Evolutionary conservation across 2,113 vertebrate genomes (phyloP).

Genomic region (Bettongia penicillata): DNA sequence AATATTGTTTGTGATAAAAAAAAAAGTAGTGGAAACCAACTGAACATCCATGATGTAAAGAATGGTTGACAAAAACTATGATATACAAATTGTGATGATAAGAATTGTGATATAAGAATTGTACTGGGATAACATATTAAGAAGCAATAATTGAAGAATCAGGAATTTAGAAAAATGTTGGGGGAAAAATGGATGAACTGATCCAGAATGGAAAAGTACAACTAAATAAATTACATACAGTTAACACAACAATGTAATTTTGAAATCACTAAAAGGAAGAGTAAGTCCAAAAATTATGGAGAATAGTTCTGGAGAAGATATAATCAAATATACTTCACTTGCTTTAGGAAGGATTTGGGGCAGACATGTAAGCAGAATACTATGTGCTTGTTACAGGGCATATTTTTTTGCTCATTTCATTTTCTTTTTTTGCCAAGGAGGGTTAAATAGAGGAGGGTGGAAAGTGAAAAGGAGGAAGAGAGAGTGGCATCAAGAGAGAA

Average conservation of each 20-base stretch:
- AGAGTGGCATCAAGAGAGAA: neutral
- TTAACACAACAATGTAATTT: neutral
- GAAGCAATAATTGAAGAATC: neutral
- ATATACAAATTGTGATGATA: too few relatives aligned
- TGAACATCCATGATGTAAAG: neutral
- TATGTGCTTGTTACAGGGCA: neutral
- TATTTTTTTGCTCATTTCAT: neutral
- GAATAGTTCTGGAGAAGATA: neutral
- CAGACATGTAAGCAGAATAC: neutral
- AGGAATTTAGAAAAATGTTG: neutral
- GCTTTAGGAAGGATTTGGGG: neutral
- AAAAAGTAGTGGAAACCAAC: neutral
- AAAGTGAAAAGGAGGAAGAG: neutral
- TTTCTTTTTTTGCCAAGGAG: neutral
- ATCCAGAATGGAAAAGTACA: neutral
- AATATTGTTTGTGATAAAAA: neutral
- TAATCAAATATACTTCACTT: neutral
- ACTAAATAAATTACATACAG: neutral
- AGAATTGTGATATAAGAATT: neutral
- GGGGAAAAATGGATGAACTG: neutral
- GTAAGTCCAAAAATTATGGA: neutral
- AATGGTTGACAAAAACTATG: neutral
- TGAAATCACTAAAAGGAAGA: neutral
- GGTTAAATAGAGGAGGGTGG: neutral
- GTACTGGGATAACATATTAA: neutral